A percentile compares a stretch with the other conserved stretches of the same genome.
These are phyloP conservation scores for Sorex araneus DNA, from an alignment of 2,113 vertebrate species.

Conservation along the genomic window DNA sequence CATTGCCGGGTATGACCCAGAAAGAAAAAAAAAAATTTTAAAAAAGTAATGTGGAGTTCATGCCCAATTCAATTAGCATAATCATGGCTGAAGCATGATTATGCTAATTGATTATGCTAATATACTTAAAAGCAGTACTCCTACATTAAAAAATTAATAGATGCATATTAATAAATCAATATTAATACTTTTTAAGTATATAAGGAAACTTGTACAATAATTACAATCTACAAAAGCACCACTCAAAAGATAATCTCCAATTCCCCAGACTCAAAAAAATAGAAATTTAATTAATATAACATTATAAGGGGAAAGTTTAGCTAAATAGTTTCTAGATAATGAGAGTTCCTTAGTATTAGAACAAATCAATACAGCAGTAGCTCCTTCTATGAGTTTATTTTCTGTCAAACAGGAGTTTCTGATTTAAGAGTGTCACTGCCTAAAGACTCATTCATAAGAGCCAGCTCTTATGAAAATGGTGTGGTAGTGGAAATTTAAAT, in stretches of 20 bases:
- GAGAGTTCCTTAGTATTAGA: constrained; percentile 44
- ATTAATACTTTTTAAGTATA: too few species aligned
- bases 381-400: constrained; percentile 61
- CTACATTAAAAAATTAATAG: too few species aligned
- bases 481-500: constrained; percentile 68
- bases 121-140: too few species aligned
- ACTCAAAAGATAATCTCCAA: constrained; percentile 42
- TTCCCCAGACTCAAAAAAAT: not conserved
- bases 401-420: constrained; percentile 57
- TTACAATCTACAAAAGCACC: constrained; percentile 18
- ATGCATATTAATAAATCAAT: too few species aligned
- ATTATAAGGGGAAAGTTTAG: constrained; percentile 1
- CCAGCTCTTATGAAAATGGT: constrained; percentile 39
- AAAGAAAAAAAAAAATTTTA: too few species aligned
- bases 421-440: constrained; percentile 42
- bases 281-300: constrained; percentile 24
- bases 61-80: too few species aligned
- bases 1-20: too few species aligned
- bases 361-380: constrained; percentile 61
- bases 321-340: constrained; percentile 52
- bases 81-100: too few species aligned
- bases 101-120: too few species aligned
- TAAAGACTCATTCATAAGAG: constrained; percentile 55
- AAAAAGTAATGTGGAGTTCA: too few species aligned
- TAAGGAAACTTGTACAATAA: too few species aligned